Percentiles rank a stretch among this genome's conserved stretches.
Evolutionary conservation across 2,888 invertebrate genomes (phyloP).

Genomic region (Nomada ferruginata): DNA sequence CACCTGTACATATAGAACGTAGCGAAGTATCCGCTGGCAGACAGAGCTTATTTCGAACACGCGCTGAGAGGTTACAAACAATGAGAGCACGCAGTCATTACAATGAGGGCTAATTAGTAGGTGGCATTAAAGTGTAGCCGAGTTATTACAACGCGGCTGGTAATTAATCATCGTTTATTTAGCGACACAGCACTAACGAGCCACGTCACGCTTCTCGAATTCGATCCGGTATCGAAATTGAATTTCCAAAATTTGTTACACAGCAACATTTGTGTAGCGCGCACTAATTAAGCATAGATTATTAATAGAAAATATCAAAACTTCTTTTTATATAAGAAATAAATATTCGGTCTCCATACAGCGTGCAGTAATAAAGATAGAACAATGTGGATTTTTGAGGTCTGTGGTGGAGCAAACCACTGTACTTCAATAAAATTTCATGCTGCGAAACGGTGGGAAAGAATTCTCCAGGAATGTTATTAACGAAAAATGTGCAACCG

Average conservation of each 20-base stretch:
- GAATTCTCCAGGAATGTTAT: too few species aligned
- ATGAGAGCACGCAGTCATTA: conserved; percentile 28
- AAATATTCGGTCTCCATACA: too few species aligned
- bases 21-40: conserved; percentile 1
- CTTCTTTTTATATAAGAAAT: too few species aligned
- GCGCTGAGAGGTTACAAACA: conserved; percentile 30
- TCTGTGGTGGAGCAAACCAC: too few species aligned
- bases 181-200: conserved; percentile 19
- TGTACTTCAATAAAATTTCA: too few species aligned
- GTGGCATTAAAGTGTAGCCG: conserved; percentile 40
- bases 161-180: conserved; percentile 55
- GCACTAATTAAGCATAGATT: background rate
- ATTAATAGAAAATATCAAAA: background rate
- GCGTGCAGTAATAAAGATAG: too few species aligned
- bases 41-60: conserved; percentile 15
- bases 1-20: background rate
- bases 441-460: too few species aligned
- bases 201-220: conserved; percentile 12
- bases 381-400: too few species aligned
- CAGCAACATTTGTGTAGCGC: too few species aligned
- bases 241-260: conserved; percentile 8
- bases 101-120: conserved; percentile 47
- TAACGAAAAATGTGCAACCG: too few species aligned
- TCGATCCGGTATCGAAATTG: conserved; percentile 13
- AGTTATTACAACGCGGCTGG: conserved; percentile 31